Evolutionary conservation across 2,113 vertebrate species (phyloP).

Genomic region (Piaya cayana): DNA sequence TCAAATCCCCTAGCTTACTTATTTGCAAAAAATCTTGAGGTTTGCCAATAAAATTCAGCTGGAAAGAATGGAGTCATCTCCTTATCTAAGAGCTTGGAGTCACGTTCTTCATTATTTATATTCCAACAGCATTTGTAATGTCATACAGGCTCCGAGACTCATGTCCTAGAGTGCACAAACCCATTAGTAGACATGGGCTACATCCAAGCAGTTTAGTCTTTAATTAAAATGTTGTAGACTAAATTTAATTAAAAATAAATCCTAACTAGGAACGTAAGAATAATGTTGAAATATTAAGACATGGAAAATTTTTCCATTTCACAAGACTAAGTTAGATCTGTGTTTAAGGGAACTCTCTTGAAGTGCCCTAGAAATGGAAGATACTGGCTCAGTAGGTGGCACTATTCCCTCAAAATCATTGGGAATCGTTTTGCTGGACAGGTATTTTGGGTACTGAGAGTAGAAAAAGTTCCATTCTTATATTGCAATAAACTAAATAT

Average conservation of each 20-base stretch:
- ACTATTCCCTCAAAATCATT: constrained; percentile 38
- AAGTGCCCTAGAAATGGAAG: not conserved
- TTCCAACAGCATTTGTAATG: not conserved
- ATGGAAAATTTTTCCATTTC: not conserved
- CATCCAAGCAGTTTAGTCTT: not conserved
- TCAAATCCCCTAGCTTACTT: not conserved
- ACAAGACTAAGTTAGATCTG: not conserved
- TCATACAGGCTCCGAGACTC: not conserved
- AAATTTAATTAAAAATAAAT: not conserved
- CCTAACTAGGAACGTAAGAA: not conserved
- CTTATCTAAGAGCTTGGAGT: not conserved
- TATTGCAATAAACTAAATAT: no score
- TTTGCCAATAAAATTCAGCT: not conserved
- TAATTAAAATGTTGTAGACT: not conserved
- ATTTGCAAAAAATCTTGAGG: not conserved
- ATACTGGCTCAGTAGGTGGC: constrained; percentile 36
- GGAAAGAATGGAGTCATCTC: not conserved
- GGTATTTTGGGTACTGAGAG: not conserved
- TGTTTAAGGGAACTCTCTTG: not conserved
- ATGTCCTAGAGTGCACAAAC: fast-evolving
- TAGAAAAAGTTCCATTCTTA: not conserved
- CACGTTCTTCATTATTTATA: not conserved
- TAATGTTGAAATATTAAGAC: not conserved
- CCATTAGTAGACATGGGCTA: not conserved
- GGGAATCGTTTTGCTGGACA: not conserved